These are phyloP conservation scores for Pyrrhosoma nymphula DNA, from an alignment of 2,888 invertebrate genomes.

Conservation along the genomic window DNA sequence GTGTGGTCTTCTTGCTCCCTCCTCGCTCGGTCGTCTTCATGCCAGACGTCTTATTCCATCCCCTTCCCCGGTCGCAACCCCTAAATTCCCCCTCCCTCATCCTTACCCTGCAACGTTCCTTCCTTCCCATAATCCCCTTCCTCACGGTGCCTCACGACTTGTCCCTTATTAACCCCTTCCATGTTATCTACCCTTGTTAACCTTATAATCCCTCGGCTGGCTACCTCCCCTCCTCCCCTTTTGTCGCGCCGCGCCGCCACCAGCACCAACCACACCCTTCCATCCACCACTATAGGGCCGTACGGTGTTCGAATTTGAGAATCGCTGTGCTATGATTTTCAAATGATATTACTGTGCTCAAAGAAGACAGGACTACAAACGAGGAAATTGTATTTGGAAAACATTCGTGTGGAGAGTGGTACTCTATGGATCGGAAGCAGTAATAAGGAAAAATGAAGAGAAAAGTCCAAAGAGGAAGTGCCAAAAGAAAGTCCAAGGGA, in stretches of 20 bases:
- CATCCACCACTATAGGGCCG: neutral
- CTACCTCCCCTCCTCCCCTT: neutral
- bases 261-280: neutral
- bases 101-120: neutral
- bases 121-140: neutral
- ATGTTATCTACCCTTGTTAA: constrained; percentile 8
- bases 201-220: neutral
- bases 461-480: no score
- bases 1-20: neutral
- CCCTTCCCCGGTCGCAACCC: neutral
- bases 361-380: no score
- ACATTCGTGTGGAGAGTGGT: no score
- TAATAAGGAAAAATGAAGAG: no score
- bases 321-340: no score
- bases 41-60: neutral
- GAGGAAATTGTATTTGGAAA: no score
- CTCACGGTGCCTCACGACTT: neutral
- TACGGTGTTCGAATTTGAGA: no score
- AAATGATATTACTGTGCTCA: no score
- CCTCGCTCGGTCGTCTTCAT: neutral
- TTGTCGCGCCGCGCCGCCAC: neutral
- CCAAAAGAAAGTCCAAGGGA: no score
- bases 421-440: no score
- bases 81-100: neutral
- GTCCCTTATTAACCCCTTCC: constrained; percentile 28